Evolutionary conservation across 2,113 vertebrate genomes (phyloP), one percentile per base, ranked within the genome.

Genomic region (Epinephelus fuscoguttatus): DNA sequence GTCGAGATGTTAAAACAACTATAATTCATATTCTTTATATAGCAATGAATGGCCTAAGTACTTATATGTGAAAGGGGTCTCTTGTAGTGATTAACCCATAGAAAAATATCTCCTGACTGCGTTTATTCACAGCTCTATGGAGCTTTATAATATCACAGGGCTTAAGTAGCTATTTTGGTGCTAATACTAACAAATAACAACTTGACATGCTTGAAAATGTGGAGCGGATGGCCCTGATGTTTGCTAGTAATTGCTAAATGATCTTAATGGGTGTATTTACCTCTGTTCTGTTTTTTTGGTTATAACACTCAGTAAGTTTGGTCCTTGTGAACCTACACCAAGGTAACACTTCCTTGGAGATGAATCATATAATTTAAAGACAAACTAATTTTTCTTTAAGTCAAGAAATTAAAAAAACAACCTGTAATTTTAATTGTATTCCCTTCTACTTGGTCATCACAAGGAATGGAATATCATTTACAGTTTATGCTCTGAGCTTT

Each of bases 401-500:
- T 15, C 15, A 50, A 50, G 15, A 50, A 57, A 5, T 68, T 18
- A 12, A 55, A 30, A 1, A 21, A 21, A 30, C 30, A 30, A 5
- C 30, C 12, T 33, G 6, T 37, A 3, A 15, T 11, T 18, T 1
- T 55, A n/a, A 52, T 30, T 55, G 18, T 13, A 47, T 66, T 56
- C 59, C 7, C 27, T 33, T 69, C 3, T n/a, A 47, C 14, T 56
- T 75, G 30, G 30, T 40, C n/a, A 52, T 55, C 15, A 25, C 14
- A 67, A 12, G 12, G 2, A 45, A 40, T 78, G 4, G 55, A 61
- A 70, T n/a, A 74, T 75, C 0, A 69, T 70, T 78, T 52, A 76
- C 2, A 37, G 18, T 62, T 74, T 4, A 21, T 70, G 18, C 4
- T 70, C 21, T 68, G 17, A 55, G 45, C 37, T 33, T 56, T 62